Evolutionary conservation across 2,797 vertebrate genomes (phyloP).

Genomic region (Alectoris magna): DNA sequence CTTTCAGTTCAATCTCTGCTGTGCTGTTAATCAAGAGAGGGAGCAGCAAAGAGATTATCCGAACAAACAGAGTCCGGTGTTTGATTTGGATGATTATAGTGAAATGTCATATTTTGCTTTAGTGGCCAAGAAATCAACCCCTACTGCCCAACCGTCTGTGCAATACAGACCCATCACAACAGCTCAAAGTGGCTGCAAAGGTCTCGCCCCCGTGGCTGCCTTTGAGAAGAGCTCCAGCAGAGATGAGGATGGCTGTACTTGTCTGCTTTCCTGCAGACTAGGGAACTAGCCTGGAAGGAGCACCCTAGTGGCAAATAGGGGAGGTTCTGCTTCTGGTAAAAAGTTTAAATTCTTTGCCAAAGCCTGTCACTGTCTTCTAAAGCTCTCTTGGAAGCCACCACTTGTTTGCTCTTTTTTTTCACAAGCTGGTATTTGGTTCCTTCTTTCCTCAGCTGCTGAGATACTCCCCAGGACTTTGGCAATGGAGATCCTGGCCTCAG

Average conservation of each 20-base stretch:
- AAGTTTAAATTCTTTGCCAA: not conserved
- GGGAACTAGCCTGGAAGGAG: not conserved
- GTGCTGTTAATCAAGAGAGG: not conserved
- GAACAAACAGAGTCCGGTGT: not conserved
- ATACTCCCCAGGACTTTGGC: not conserved
- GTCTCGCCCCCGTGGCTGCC: not conserved
- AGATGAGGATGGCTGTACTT: not conserved
- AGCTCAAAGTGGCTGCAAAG: not conserved
- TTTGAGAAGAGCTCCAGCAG: not conserved
- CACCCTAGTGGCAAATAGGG: not conserved
- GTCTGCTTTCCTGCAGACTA: not conserved
- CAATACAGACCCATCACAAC: fast-evolving
- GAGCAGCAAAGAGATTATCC: conserved; percentile 9
- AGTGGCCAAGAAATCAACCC: not conserved
- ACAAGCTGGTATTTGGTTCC: conserved; percentile 42
- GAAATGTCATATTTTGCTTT: not conserved
- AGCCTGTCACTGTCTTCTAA: conserved; percentile 35
- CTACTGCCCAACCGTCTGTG: conserved; percentile 45
- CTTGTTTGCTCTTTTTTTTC: not conserved
- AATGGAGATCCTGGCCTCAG: not conserved
- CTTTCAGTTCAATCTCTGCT: not conserved
- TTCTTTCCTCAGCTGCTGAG: not conserved
- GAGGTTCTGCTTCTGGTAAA: conserved; percentile 47
- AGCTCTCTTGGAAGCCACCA: not conserved
- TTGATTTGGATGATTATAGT: not conserved